Conservation (phyloP, 2,888 invertebrate genomes). For the Tetanocera ferruginea region DNA sequence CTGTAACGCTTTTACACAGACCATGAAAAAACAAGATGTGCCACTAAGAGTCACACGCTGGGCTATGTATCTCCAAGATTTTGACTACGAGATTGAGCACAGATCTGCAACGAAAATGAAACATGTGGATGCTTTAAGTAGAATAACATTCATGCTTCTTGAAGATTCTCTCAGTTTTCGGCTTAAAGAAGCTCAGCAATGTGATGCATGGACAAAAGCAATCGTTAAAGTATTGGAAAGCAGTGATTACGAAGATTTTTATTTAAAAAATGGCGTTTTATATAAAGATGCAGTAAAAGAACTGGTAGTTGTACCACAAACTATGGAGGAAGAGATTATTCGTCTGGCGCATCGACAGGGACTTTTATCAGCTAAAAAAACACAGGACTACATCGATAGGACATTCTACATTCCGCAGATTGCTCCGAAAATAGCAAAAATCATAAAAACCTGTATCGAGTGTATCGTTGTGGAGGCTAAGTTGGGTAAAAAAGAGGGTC, state of each 20-base stretch:
- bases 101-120: neutral
- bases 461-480: conserved; percentile 50
- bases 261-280: conserved; percentile 40
- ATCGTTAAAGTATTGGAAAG: conserved; percentile 40
- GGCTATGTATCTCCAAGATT: conserved; percentile 31
- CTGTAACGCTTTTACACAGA: conserved; percentile 30
- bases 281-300: too few relatives aligned
- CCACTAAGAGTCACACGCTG: conserved; percentile 16
- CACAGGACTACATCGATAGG: conserved; percentile 38
- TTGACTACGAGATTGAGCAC: conserved; percentile 28
- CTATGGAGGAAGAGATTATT: conserved; percentile 60
- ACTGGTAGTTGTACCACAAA: conserved; percentile 58
- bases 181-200: conserved; percentile 29
- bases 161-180: conserved; percentile 34
- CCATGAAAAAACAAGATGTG: conserved; percentile 22
- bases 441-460: conserved; percentile 40
- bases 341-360: conserved; percentile 59
- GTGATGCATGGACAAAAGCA: conserved; percentile 42
- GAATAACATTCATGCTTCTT: too few relatives aligned
- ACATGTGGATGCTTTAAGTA: too few relatives aligned
- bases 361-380: conserved; percentile 60
- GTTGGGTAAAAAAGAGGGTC: conserved; percentile 52
- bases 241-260: conserved; percentile 41
- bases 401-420: conserved; percentile 54
- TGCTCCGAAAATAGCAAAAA: conserved; percentile 16